Evolutionary conservation across 2,113 vertebrate genomes (phyloP), one percentile per base, ranked within the genome.

Genomic region (Electrona antarctica): DNA sequence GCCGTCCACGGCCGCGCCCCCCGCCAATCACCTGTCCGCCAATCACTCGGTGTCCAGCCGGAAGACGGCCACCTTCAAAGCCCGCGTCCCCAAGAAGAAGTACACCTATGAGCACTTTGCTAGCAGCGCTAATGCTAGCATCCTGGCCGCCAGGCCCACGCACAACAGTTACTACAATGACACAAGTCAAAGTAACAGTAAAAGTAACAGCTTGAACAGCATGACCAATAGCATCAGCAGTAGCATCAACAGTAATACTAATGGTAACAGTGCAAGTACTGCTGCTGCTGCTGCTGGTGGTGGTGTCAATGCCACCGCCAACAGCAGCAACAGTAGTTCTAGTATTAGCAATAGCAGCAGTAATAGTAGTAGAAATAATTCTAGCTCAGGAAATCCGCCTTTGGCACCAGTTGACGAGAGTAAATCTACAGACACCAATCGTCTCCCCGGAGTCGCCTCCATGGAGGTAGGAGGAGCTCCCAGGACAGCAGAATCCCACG

Each of bases 61-160:
- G 55, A 97, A 97, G 89, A 97, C 95, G 0, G 96, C 96, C 82
- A 96, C 96, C 0, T 97, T 97, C 74, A 97, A 97, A 85, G 93
- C 95, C 8, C 93, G 95, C 10, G 90, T 95, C 0, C 96, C 96
- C 71, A 96, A 96, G 88, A 96, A 95, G 87, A 97, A 97, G 81
- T 95, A 94, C 11, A 94, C 93, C 7, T 95, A 92, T 62, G 95
- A 95, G 75, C 95, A 95, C 21, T 92, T 87, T 89, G 78, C 81
- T 54, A 90, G 82, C 67, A 88, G 83, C 49, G 50, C 76, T 52
- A 84, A 84, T 47, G 50, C 76, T 49, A 84, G 77, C 78, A 56
- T 61, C 74, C 76, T 77, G 52, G 65, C 71, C 73, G 78, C 67
- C 77, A 74, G 82, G 84, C 70, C 85, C 83, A 86, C 77, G 66